A percentile compares a stretch with the other conserved stretches of the same genome.
Conservation (phyloP, 2,113 vertebrate species). For the Stomatorhinus ivindoensis region DNA sequence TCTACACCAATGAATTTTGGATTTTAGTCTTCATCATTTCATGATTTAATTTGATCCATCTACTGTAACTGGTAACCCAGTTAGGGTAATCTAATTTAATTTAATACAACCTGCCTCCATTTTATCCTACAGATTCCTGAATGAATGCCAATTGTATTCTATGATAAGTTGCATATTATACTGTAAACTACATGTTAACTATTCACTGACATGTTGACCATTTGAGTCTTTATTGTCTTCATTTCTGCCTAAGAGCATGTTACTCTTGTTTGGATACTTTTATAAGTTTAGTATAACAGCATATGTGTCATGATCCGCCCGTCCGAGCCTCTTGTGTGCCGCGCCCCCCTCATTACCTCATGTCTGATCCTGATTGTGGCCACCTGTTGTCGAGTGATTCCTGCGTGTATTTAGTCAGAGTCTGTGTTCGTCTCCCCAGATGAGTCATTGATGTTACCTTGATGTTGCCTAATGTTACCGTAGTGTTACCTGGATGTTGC, state of each 20-base stretch:
- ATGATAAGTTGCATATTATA: background rate
- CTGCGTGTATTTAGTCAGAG: no score
- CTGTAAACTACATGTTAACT: background rate
- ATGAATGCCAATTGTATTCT: background rate
- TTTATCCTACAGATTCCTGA: background rate
- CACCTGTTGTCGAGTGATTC: no score
- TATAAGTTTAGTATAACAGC: background rate
- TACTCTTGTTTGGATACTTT: background rate
- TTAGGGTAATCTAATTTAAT: background rate
- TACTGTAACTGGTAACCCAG: background rate
- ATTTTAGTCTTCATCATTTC: background rate
- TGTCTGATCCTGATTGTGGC: no score
- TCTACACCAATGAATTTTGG: background rate
- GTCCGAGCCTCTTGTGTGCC: no score
- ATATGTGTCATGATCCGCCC: no score
- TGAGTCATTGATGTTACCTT: no score
- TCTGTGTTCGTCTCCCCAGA: no score
- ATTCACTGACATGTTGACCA: background rate
- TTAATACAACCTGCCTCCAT: background rate
- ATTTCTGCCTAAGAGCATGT: background rate
- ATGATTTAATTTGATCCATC: background rate
- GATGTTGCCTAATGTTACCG: no score
- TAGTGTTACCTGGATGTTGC: no score
- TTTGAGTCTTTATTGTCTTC: background rate
- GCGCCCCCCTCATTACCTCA: no score